Base-by-base conservation (phyloP, 2,888 invertebrate genomes). In the Corythucha ciliata region DNA sequence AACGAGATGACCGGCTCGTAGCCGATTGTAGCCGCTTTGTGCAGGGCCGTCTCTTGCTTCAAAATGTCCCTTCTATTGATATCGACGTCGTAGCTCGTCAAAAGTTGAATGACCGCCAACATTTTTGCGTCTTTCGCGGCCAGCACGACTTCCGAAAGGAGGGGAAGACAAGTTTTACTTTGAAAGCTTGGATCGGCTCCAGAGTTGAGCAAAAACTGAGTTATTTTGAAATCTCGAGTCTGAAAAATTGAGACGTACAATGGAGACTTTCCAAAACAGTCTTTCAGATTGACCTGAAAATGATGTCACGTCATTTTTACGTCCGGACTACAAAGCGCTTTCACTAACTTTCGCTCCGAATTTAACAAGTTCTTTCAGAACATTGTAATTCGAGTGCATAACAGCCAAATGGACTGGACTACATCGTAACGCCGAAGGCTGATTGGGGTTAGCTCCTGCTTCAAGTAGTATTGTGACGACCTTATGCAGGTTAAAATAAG, bases 211-310 rank as follows among this genome's bases (percentile, higher is more conserved):
- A 55, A 47, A 5, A 33, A 27, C 20, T 25, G 39, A 3, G 48
- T 48, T 3, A 55, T 21, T 14, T 25, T 26, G 14, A 10, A 26
- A 14, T 44, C 40, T 6, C 41, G 49, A 16, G 24, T 29, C 18
- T 40, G 10, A 2, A 53, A 16, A 12, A 53, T 27, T 7, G 55
- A 36, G 1, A 55, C 32, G 12, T 26, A 36, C 8, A 55, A 46
- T 5, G 55, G 55, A 6, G 55, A 49, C 29, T 55, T 45, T 14
- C 53, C 41, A 26, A 55, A 55, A 39, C 55, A 55, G 42, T 55
- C 55, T 4, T 47, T 37, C 4, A 26, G 36, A 36, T 55, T 53
- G 4, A 55, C 52, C 55, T 55, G 39, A 14, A 25, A 41, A 41
- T 22, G 41, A 41, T 41, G 25, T 12, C 16, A 8, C n/a, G 24